phyloP scores from a whole-genome alignment of 2,797 vertebrate genomes.

The Acestrorhynchus altus region DNA sequence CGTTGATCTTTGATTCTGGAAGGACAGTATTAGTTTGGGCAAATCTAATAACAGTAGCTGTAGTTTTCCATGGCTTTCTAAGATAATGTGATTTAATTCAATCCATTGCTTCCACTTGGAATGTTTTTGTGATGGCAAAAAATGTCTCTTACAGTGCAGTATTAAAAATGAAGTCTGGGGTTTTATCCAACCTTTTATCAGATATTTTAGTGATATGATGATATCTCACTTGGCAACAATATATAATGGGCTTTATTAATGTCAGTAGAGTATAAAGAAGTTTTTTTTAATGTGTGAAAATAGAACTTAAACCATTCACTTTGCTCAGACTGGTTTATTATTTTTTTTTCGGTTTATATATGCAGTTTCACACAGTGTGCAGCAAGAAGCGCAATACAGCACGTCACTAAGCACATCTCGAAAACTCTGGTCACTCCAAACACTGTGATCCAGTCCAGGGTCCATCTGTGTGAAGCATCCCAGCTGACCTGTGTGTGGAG shows the following conservation, averaged over 20 bases:
- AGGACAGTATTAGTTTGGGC: constrained; percentile 31
- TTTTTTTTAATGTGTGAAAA: constrained; percentile 33
- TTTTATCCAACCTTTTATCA: constrained; percentile 42
- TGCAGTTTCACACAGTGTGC: constrained; percentile 4
- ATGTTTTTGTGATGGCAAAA: constrained; percentile 33
- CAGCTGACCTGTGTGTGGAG: neutral
- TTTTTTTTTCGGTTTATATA: constrained; percentile 4
- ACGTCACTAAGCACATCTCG: neutral
- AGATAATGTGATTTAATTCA: constrained; percentile 41
- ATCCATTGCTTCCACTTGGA: constrained; percentile 42
- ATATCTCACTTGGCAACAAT: constrained; percentile 43
- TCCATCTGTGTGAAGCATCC: constrained; percentile 17
- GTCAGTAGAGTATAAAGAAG: constrained; percentile 46
- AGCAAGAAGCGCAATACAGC: constrained; percentile 4
- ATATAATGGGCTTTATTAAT: constrained; percentile 49
- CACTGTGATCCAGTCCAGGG: constrained; percentile 40
- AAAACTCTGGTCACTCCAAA: constrained; percentile 21
- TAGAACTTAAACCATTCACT: constrained; percentile 31
- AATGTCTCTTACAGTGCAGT: constrained; percentile 42
- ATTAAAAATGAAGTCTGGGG: constrained; percentile 42
- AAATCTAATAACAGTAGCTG: constrained; percentile 39
- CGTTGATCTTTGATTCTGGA: constrained; percentile 1
- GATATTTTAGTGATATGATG: constrained; percentile 41
- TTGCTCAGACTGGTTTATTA: constrained; percentile 4
- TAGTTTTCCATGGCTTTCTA: constrained; percentile 50